phyloP scores from a whole-genome alignment of 23 tunicate species.

The Ascidia mentula region DNA sequence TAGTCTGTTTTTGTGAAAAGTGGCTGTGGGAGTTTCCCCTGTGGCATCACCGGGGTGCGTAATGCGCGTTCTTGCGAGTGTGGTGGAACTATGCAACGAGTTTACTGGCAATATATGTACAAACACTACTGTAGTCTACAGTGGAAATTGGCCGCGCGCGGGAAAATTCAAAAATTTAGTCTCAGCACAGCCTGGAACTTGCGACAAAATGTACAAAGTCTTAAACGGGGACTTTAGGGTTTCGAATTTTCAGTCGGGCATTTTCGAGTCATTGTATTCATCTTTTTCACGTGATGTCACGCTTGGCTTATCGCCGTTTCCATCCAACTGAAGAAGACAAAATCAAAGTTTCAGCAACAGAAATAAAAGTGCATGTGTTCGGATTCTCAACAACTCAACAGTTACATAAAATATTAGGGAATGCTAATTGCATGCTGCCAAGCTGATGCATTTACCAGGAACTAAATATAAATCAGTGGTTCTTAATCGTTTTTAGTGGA shows the following conservation, averaged over 20 bases:
- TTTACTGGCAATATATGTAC: neutral
- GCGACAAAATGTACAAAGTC: neutral
- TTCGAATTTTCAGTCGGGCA: slow-evolving; percentile 18
- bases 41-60: no score
- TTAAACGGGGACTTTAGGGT: neutral
- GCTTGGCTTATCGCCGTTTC: slow-evolving; percentile 31
- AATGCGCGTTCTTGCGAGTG: no score
- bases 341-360: neutral
- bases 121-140: no score
- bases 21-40: no score
- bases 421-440: no score
- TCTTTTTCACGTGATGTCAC: slow-evolving; percentile 38
- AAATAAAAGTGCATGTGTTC: neutral
- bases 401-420: no score
- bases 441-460: no score
- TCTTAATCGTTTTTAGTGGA: no score
- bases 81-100: no score
- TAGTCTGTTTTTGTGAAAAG: no score
- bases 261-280: slow-evolving; percentile 53
- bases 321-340: slow-evolving; percentile 43
- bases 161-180: slow-evolving; percentile 3
- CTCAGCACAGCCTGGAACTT: neutral
- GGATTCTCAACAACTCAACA: no score
- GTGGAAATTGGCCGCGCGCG: slow-evolving; percentile 8
- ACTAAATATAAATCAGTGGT: no score